Evolutionary conservation across 30 jellyfish, hydroid and myxozoan genomes (phyloP).

Genomic region (Clytia hemisphaerica): DNA sequence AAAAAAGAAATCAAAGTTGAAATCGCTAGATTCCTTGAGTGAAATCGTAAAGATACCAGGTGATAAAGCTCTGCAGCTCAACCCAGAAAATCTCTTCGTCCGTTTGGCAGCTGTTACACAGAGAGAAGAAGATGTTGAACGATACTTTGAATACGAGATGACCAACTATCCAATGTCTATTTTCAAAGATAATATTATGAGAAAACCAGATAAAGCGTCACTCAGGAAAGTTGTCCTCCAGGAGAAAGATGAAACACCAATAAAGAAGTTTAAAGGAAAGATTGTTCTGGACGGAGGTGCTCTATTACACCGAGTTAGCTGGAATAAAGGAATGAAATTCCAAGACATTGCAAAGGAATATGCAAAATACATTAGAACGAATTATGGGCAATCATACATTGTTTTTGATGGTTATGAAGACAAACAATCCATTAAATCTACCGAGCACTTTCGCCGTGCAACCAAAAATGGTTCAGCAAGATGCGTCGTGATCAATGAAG

Average conservation of each 20-base stretch:
- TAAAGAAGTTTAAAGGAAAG: too few relatives aligned
- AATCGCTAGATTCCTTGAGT: conserved; percentile 1
- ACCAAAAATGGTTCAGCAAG: conserved; percentile 4
- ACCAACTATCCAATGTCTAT: conserved; percentile 22
- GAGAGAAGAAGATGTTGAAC: conserved; percentile 13
- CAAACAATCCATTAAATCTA: conserved; percentile 9
- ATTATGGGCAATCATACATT: conserved; percentile 19
- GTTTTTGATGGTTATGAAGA: conserved; percentile 29
- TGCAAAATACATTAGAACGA: conserved; percentile 7
- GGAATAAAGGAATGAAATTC: conserved; percentile 44
- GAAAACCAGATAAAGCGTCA: conserved; percentile 34
- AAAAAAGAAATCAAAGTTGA: conserved; percentile 4
- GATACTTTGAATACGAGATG: conserved; percentile 28
- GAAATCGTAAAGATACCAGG: conserved; percentile 10
- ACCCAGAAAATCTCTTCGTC: conserved; percentile 23
- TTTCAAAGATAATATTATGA: conserved; percentile 18
- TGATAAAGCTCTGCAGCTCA: conserved; percentile 7
- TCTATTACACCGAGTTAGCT: conserved; percentile 34
- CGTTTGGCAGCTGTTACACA: conserved; percentile 29
- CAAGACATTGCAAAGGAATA: conserved; percentile 12
- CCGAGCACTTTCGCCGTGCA: conserved; percentile 26
- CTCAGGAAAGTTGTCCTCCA: conserved; percentile 18
- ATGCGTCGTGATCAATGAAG: conserved; percentile 9
- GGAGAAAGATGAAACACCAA: too few relatives aligned
- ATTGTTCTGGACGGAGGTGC: conserved; percentile 55